Conservation (phyloP, 1,140 invertebrate species). For the Aphis gossypii region DNA sequence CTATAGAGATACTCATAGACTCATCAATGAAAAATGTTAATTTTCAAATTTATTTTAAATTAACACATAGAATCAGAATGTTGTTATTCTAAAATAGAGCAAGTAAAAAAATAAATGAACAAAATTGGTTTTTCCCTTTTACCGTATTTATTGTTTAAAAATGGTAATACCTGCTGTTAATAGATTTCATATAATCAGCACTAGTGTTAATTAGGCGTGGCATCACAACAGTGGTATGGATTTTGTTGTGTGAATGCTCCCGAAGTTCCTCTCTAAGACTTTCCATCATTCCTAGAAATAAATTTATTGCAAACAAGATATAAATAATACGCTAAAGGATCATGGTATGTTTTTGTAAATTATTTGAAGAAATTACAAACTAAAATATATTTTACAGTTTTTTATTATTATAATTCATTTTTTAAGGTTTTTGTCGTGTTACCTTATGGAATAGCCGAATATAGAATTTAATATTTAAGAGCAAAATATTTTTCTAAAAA, state of each 20-base stretch:
- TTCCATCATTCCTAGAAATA: constrained; percentile 61
- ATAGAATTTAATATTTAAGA: background rate
- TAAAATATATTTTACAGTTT: background rate
- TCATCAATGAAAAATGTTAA: background rate
- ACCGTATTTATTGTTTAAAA: background rate
- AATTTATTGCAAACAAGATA: background rate
- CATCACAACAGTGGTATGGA: constrained; percentile 61
- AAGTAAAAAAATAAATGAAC: background rate
- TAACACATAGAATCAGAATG: background rate
- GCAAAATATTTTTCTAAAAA: background rate
- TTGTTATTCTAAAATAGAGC: background rate
- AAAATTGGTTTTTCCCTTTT: background rate
- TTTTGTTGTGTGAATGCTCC: constrained; percentile 58
- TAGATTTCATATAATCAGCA: constrained; percentile 60
- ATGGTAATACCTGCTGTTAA: constrained; percentile 60
- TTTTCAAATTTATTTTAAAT: background rate
- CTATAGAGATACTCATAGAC: no score
- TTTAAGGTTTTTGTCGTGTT: background rate
- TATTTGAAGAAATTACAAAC: background rate
- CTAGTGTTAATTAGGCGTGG: constrained; percentile 61
- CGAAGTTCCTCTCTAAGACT: constrained; percentile 62
- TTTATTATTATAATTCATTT: background rate
- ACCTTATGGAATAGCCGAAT: background rate
- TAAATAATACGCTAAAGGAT: background rate
- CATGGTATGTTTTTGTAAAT: background rate